These are phyloP conservation scores for Molossus alvarezi DNA, from an alignment of 2,797 vertebrate species.

Conservation along the genomic window DNA sequence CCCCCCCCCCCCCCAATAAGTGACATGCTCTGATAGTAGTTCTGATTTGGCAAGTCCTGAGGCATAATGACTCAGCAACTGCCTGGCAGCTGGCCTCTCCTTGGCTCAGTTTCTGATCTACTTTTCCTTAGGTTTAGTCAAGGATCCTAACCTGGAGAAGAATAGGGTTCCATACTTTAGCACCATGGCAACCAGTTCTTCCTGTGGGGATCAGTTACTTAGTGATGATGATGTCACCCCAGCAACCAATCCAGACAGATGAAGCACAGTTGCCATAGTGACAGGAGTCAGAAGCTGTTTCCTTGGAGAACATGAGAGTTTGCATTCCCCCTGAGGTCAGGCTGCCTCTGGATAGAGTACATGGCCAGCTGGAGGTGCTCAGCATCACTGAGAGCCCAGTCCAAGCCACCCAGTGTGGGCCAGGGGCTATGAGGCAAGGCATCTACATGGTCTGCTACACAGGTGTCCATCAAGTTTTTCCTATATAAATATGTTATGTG, in stretches of 20 bases:
- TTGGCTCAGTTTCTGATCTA: background rate
- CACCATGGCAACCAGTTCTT: slow-evolving; percentile 83
- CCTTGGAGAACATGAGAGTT: slow-evolving; percentile 94
- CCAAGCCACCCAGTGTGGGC: slow-evolving; percentile 91
- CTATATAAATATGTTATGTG: too few species aligned
- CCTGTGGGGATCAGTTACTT: slow-evolving; percentile 56
- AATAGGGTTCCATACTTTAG: slow-evolving; percentile 61
- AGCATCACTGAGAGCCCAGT: slow-evolving; percentile 86
- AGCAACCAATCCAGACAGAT: slow-evolving; percentile 78
- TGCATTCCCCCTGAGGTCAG: slow-evolving; percentile 94
- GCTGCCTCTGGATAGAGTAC: slow-evolving; percentile 96
- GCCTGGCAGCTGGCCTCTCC: background rate
- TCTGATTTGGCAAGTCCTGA: background rate
- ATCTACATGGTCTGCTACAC: too few species aligned
- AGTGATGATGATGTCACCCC: slow-evolving; percentile 82
- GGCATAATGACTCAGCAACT: slow-evolving; percentile 40
- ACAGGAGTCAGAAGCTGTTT: slow-evolving; percentile 80
- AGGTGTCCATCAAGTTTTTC: too few species aligned
- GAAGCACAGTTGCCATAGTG: slow-evolving; percentile 9
- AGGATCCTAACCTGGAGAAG: slow-evolving; percentile 47
- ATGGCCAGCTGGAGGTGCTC: slow-evolving; percentile 92
- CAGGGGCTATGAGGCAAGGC: too few species aligned
- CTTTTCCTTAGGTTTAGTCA: background rate
- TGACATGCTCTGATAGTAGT: background rate
- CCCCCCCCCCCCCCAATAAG: background rate